Evolutionary conservation across 2,797 vertebrate genomes (phyloP).

Genomic region (Poeciliopsis infans): DNA sequence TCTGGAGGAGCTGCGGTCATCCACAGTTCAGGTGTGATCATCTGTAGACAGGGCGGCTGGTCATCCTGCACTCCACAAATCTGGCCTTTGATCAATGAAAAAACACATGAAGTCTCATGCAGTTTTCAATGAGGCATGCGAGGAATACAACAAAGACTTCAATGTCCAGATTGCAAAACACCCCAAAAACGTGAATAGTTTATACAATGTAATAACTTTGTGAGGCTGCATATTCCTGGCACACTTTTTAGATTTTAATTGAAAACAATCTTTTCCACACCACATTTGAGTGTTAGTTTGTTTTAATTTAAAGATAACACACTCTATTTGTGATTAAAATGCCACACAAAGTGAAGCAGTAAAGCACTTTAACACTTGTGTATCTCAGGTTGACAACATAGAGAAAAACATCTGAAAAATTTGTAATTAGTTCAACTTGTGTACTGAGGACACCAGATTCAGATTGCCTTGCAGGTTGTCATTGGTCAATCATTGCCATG

Average conservation of each 20-base stretch:
- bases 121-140: neutral
- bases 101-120: neutral
- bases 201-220: neutral
- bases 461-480: slow-evolving; percentile 16
- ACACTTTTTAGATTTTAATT: neutral
- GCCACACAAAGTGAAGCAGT: neutral
- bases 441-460: slow-evolving; percentile 14
- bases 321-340: neutral
- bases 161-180: neutral
- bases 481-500: slow-evolving; percentile 14
- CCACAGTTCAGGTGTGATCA: neutral
- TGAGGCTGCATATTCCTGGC: neutral
- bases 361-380: neutral
- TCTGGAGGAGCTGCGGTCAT: neutral
- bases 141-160: neutral
- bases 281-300: neutral
- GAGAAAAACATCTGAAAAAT: slow-evolving; percentile 5
- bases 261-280: too few species aligned
- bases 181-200: neutral
- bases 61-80: neutral
- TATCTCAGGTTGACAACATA: neutral
- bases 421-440: slow-evolving; percentile 2
- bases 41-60: neutral
- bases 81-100: neutral
- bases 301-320: neutral